Percentiles rank a stretch among this genome's conserved stretches.
Evolutionary conservation across 2,797 vertebrate species (phyloP).

Genomic region (Anomalospiza imberbis): DNA sequence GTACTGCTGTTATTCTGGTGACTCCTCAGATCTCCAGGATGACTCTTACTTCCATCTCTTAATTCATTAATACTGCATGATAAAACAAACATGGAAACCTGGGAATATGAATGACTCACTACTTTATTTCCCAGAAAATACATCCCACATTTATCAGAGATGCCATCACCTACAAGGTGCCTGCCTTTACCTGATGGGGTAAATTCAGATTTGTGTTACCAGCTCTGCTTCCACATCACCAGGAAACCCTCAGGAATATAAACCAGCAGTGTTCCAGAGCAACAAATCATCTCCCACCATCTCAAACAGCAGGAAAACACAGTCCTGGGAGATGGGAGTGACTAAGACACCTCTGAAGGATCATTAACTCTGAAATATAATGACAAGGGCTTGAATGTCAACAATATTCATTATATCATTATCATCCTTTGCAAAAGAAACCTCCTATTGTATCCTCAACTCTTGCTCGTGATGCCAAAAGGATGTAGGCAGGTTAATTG

Average conservation of each 20-base stretch:
- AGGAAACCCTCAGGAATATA: not conserved
- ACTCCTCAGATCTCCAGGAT: not conserved
- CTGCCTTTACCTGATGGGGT: not conserved
- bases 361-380: constrained; percentile 19
- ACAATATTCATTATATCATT: not conserved
- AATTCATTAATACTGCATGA: not conserved
- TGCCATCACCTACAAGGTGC: not conserved
- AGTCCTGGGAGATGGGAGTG: not conserved
- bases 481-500: not conserved
- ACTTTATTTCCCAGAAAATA: not conserved
- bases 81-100: not conserved
- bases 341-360: not conserved
- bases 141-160: not conserved
- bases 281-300: not conserved
- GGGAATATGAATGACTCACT: not conserved
- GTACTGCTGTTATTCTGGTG: not conserved
- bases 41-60: not conserved
- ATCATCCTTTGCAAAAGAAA: not conserved
- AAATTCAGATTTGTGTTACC: not conserved
- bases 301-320: not conserved
- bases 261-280: not conserved
- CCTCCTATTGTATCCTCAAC: not conserved
- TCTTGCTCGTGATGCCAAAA: not conserved
- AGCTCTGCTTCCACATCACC: not conserved
- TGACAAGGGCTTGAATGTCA: constrained; percentile 9